Evolutionary conservation across 2,797 vertebrate species (phyloP), one percentile per base, ranked within the genome.

Genomic region (Bucorvus abyssinicus): DNA sequence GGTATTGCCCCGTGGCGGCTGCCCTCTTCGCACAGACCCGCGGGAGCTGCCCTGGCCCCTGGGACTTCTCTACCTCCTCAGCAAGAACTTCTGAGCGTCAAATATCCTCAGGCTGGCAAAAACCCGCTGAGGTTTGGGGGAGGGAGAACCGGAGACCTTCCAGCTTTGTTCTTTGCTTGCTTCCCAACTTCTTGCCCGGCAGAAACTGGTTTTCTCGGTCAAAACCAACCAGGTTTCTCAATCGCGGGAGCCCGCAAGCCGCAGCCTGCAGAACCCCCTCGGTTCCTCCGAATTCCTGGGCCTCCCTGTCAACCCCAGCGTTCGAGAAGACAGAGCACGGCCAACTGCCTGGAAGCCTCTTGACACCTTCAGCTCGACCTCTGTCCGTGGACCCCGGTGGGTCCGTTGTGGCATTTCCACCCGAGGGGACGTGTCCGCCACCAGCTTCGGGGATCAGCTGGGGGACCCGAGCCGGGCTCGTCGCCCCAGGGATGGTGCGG

Each of bases 401-500:
- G 56, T 32, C 29, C 27, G 1, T 19, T 2, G 23, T 3, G 47
- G 23, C 4, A 9, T 2, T 24, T 44, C 67, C 45, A 49, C 12
- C 56, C 22, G 3, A 44, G 16, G 19, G 16, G 64, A 29, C 6
- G 30, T 38, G 32, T 10, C 61, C 67, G 29, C 19, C n/a, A 29
- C 2, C 0, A 6, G 40, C 42, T 19, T 40, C 9, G 14, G 69
- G 80, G 61, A 50, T 34, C 26, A 45, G 83, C 23, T 57, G 65
- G 5, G 56, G 42, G 7, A 42, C 60, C 68, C 0, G 12, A 55
- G n/a, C n/a, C 0, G 40, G 30, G 56, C 17, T 27, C 2, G 26
- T 12, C 1, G 49, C 71, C 30, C 68, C 82, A 45, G 61, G 38
- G 38, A 40, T 40, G 38, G 49, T 49, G 49, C 49, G 22, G 22